Conservation (phyloP, 2,113 vertebrate species). For the Brachionichthys hirsutus region DNA sequence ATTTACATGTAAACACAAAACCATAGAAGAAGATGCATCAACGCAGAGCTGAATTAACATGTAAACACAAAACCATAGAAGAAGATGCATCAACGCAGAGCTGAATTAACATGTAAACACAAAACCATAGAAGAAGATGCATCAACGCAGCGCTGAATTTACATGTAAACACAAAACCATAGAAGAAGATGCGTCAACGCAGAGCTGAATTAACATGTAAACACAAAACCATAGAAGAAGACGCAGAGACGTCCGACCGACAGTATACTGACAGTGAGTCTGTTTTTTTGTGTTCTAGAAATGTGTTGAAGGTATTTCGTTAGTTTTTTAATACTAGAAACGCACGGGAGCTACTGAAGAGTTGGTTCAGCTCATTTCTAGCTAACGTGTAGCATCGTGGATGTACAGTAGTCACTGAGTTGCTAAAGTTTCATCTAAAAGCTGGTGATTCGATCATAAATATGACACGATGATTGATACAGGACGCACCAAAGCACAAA, state of each 20-base stretch:
- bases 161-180: not conserved
- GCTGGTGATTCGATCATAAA: no score
- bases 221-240: conserved; percentile 46
- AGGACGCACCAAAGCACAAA: no score
- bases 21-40: conserved; percentile 32
- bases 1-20: not conserved
- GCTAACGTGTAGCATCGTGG: not conserved
- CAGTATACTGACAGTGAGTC: no score
- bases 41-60: not conserved
- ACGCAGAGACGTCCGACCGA: not conserved
- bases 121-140: conserved; percentile 36
- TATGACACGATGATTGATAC: no score
- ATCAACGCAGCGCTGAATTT: not conserved
- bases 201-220: not conserved
- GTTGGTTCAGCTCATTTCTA: not conserved
- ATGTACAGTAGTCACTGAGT: no score
- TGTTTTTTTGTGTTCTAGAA: no score
- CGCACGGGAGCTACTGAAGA: not conserved
- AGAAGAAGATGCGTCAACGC: conserved; percentile 26
- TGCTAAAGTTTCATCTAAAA: no score
- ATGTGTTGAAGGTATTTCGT: no score
- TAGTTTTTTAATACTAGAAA: not conserved
- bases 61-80: conserved; percentile 29
- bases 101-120: no score
- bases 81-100: conserved; percentile 10